A percentile compares a stretch with the other conserved stretches of the same genome.
phyloP scores from a whole-genome alignment of 2,888 invertebrate species.

The Leucania comma region DNA sequence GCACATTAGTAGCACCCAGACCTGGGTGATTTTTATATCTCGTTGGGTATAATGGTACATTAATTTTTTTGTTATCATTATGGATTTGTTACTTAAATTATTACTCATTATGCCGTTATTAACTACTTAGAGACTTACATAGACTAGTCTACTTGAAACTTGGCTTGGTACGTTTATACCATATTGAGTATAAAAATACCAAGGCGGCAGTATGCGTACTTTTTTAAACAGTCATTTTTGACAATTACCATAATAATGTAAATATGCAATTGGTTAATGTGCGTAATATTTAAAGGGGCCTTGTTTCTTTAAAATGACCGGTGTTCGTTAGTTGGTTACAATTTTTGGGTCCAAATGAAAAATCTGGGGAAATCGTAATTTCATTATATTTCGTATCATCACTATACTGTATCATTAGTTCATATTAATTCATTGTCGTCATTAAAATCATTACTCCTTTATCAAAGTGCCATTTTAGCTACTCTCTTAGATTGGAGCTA shows the following conservation, averaged over 20 bases:
- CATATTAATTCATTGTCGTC: conserved; percentile 20
- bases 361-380: conserved; percentile 29
- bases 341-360: conserved; percentile 22
- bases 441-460: conserved; percentile 44
- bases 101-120: conserved; percentile 53
- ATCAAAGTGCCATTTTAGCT: conserved; percentile 58
- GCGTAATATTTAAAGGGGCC: conserved; percentile 65
- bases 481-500: conserved; percentile 80
- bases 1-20: conserved; percentile 33
- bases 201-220: conserved; percentile 56
- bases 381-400: conserved; percentile 29
- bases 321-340: conserved; percentile 28
- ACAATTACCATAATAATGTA: conserved; percentile 68
- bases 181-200: conserved; percentile 46
- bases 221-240: conserved; percentile 62
- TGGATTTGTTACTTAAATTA: conserved; percentile 61
- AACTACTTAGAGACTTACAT: conserved; percentile 38
- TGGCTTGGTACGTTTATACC: conserved; percentile 46
- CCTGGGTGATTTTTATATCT: conserved; percentile 53
- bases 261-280: conserved; percentile 64
- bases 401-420: conserved; percentile 19
- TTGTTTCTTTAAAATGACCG: conserved; percentile 56
- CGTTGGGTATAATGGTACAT: conserved; percentile 61
- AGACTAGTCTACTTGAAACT: conserved; percentile 45
- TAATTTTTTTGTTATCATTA: conserved; percentile 56